These are phyloP conservation scores for Wiebesia pumilae DNA, from an alignment of 1,140 invertebrate species.

Conservation along the genomic window DNA sequence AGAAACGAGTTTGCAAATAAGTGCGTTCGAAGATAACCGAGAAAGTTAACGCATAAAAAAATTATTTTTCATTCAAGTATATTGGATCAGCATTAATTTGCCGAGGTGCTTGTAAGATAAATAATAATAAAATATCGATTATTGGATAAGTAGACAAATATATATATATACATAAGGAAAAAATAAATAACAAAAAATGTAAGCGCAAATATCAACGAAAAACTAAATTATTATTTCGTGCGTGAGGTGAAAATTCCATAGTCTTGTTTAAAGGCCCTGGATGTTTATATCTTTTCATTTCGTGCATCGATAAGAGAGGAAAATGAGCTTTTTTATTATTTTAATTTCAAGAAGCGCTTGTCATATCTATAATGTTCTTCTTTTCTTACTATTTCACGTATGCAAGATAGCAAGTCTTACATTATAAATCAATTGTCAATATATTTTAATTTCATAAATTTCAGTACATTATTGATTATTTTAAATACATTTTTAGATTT, in stretches of 20 bases:
- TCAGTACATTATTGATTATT: too few species aligned
- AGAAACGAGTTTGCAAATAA: not conserved
- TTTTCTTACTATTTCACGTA: constrained; percentile 33
- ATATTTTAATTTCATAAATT: too few species aligned
- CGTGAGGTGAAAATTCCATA: not conserved
- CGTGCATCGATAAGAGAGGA: not conserved
- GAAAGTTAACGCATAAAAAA: not conserved
- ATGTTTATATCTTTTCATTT: not conserved
- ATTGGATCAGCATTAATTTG: not conserved
- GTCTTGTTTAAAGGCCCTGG: not conserved
- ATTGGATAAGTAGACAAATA: constrained; percentile 19
- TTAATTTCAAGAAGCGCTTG: not conserved
- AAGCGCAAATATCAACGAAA: constrained; percentile 35
- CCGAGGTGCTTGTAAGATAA: not conserved
- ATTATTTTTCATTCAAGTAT: constrained; percentile 24
- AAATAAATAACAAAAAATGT: constrained; percentile 20
- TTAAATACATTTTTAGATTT: too few species aligned
- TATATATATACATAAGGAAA: constrained; percentile 24
- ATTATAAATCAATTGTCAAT: too few species aligned
- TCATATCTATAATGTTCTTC: constrained; percentile 11
- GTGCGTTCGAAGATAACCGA: not conserved
- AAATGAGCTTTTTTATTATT: not conserved
- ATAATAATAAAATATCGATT: constrained; percentile 11
- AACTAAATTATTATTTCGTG: constrained; percentile 12
- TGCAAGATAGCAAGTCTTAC: not conserved